A percentile compares a stretch with the other conserved stretches of the same genome.
Conservation (phyloP, 2,797 vertebrate genomes). For the Erpetoichthys calabaricus region DNA sequence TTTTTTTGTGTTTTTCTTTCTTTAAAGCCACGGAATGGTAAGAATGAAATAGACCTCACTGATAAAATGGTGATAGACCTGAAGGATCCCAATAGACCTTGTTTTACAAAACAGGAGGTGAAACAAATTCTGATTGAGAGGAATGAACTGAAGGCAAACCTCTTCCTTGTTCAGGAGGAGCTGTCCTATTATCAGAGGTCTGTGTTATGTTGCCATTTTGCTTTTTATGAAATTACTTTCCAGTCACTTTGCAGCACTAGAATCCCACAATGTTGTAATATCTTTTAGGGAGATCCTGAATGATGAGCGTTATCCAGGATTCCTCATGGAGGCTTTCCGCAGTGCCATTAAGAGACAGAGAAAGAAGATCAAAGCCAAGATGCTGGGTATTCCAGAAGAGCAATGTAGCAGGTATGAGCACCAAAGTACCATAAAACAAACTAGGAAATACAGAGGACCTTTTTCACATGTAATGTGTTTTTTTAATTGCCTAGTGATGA, state of each 20-base stretch:
- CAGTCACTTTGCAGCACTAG: background rate
- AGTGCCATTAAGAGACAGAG: constrained; percentile 69
- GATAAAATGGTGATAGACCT: constrained; percentile 31
- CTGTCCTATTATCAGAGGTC: constrained; percentile 86
- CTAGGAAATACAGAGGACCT: background rate
- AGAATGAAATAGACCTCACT: constrained; percentile 15
- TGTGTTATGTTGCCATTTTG: constrained; percentile 9
- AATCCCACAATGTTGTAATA: background rate
- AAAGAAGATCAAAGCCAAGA: constrained; percentile 85
- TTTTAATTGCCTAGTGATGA: constrained; percentile 47
- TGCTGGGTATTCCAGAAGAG: constrained; percentile 71
- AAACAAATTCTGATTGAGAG: constrained; percentile 82
- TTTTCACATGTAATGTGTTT: no score
- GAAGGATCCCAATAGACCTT: constrained; percentile 46
- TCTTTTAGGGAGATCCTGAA: constrained; percentile 73
- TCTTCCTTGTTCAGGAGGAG: constrained; percentile 91
- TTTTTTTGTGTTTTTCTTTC: background rate
- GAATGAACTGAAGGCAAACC: constrained; percentile 87
- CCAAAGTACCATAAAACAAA: no score
- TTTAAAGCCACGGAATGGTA: background rate
- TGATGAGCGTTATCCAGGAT: constrained; percentile 68
- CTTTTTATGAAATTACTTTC: no score
- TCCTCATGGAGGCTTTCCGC: constrained; percentile 71
- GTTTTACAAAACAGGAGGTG: constrained; percentile 80
- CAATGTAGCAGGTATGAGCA: constrained; percentile 62